Percentiles rank a stretch among this genome's conserved stretches.
Conservation (phyloP, 2,113 vertebrate genomes). For the Saguinus imperator region DNA sequence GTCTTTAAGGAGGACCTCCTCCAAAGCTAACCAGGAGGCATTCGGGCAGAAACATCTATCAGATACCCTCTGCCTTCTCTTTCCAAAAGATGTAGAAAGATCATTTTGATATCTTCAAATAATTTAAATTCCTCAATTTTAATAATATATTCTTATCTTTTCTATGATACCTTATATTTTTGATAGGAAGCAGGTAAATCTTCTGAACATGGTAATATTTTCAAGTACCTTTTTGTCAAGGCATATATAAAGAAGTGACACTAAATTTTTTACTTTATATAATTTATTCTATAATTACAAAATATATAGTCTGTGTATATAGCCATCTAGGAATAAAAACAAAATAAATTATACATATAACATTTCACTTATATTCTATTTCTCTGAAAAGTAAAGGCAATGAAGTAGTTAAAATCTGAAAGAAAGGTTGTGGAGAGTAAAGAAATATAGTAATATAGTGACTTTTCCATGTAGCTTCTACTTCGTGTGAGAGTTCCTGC, state of each 20-base stretch:
- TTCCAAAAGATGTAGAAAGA: background rate
- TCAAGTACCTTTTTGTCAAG: background rate
- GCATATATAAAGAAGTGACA: background rate
- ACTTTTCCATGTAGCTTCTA: background rate
- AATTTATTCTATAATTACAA: background rate
- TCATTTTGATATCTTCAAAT: background rate
- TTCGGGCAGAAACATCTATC: background rate
- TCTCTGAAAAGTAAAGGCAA: background rate
- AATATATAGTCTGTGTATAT: background rate
- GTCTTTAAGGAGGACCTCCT: background rate
- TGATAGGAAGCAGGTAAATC: background rate
- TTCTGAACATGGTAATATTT: background rate
- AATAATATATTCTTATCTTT: background rate
- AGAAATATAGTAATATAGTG: fast-evolving
- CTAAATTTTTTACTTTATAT: background rate
- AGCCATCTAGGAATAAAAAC: background rate
- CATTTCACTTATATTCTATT: background rate
- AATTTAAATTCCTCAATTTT: background rate
- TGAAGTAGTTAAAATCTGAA: background rate
- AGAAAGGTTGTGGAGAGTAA: background rate
- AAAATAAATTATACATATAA: background rate
- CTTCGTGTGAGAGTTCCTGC: too few relatives aligned
- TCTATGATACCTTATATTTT: background rate
- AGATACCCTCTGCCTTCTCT: background rate
- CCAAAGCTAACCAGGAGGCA: background rate